Evolutionary conservation across 2,797 vertebrate genomes (phyloP).

Genomic region (Myiothlypis chrysogaster): DNA sequence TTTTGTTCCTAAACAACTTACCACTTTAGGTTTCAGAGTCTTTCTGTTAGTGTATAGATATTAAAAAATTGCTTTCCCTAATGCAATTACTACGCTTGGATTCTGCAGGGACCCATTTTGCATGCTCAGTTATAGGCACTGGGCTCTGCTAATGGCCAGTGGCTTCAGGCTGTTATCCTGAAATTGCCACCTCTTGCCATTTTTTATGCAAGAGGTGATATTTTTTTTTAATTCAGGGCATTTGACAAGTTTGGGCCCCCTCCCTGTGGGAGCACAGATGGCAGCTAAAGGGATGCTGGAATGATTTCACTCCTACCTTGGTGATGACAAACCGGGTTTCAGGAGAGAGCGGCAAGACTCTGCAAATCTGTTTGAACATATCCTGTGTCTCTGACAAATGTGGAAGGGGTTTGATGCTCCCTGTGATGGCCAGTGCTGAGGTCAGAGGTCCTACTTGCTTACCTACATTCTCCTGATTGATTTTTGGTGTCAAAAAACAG

Average conservation of each 20-base stretch:
- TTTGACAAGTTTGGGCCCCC: conserved; percentile 35
- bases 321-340: background rate
- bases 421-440: background rate
- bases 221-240: background rate
- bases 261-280: background rate
- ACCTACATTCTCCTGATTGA: background rate
- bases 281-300: conserved; percentile 48
- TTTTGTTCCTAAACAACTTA: background rate
- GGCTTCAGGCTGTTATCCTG: background rate
- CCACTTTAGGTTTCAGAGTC: background rate
- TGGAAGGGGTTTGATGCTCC: background rate
- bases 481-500: background rate
- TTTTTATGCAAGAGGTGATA: background rate
- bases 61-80: background rate
- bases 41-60: background rate
- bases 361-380: background rate
- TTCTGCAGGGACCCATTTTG: background rate
- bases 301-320: background rate
- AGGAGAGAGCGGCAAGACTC: background rate
- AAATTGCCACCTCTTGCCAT: background rate
- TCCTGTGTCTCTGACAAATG: background rate
- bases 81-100: background rate
- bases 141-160: background rate
- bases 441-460: background rate
- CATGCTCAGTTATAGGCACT: background rate